These are phyloP conservation scores for Sebastiscus tertius DNA, from an alignment of 2,797 vertebrate genomes.

Conservation along the genomic window DNA sequence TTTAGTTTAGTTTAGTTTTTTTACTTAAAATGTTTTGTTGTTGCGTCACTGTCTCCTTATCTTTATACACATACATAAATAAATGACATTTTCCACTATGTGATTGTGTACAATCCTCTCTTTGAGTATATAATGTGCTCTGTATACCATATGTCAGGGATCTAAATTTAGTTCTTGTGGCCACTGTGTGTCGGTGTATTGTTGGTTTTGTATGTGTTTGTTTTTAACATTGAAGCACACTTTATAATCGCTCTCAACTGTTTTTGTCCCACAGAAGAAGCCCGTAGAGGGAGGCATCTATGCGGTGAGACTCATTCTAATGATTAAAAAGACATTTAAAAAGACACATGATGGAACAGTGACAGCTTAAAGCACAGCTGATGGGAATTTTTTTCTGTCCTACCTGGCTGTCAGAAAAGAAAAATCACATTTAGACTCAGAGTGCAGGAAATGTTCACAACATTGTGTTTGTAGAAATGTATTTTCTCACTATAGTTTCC, in stretches of 20 bases:
- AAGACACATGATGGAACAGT: slow-evolving; percentile 24
- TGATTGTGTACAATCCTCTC: no score
- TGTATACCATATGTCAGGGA: no score
- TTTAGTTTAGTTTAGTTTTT: no score
- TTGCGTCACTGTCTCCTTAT: no score
- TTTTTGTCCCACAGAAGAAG: slow-evolving; percentile 67
- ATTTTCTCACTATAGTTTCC: not conserved
- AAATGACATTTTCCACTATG: no score
- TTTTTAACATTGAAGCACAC: not conserved
- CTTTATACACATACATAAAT: no score
- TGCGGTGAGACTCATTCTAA: slow-evolving; percentile 67
- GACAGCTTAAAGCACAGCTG: not conserved
- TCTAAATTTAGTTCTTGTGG: no score
- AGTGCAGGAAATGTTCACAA: slow-evolving; percentile 1
- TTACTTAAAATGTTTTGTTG: no score
- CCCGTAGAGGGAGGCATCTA: slow-evolving; percentile 64
- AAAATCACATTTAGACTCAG: not conserved
- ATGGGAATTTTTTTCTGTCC: slow-evolving; percentile 6
- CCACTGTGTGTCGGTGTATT: no score
- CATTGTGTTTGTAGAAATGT: not conserved
- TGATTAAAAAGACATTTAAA: slow-evolving; percentile 48
- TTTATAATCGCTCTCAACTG: not conserved
- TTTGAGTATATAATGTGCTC: no score
- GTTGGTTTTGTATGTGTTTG: no score
- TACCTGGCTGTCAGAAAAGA: slow-evolving; percentile 2